Conservation (phyloP, 2,113 vertebrate species). For the Planiliza haematocheilus region DNA sequence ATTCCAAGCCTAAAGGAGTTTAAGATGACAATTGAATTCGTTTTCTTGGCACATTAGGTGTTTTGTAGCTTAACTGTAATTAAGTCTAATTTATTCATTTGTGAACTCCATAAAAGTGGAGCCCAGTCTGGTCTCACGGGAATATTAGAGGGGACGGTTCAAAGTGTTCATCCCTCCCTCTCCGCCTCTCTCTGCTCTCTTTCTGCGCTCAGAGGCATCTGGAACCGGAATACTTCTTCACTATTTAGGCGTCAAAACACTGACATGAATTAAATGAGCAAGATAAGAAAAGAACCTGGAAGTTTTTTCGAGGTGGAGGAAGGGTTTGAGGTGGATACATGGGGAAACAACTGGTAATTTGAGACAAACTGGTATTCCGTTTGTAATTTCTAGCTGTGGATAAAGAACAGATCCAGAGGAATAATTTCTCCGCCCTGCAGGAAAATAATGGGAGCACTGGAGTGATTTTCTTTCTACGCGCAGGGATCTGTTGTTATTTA, state of each 20-base stretch:
- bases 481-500: slow-evolving; percentile 16
- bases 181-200: slow-evolving; percentile 19
- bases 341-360: background rate
- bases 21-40: too few species aligned
- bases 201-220: slow-evolving; percentile 19
- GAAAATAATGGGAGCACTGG: background rate
- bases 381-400: background rate
- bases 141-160: slow-evolving; percentile 53
- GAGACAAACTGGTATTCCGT: background rate
- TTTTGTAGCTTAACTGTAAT: background rate
- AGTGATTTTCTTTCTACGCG: slow-evolving; percentile 3
- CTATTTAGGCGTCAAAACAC: background rate
- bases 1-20: too few species aligned
- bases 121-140: slow-evolving; percentile 43
- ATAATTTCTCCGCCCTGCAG: background rate
- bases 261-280: too few species aligned
- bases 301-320: background rate
- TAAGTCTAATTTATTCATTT: background rate
- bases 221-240: background rate
- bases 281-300: background rate
- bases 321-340: background rate
- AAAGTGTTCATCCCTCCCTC: slow-evolving; percentile 34
- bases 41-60: too few species aligned
- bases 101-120: slow-evolving; percentile 1
- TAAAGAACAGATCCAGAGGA: too few species aligned